Base-by-base conservation (phyloP, 2,888 invertebrate species). In the Steinernema hermaphroditum region DNA sequence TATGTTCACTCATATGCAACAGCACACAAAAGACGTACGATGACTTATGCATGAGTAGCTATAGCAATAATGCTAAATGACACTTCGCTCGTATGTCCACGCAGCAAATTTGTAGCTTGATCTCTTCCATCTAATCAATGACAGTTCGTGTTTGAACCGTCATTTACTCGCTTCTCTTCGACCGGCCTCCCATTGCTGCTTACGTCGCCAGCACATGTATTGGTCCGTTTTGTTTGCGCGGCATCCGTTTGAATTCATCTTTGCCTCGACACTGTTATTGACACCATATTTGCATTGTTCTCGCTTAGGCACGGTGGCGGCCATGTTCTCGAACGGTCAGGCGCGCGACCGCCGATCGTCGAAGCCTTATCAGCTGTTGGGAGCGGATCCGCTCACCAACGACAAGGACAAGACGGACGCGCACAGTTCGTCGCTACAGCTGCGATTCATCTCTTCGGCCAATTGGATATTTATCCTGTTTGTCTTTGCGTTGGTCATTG, bases 391-490 rank as follows among this genome's bases (percentile, higher is more conserved):
- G 27, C 27, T 54, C 6, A 54, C 24, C 54, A 22, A 22, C 24
- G 22, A 27, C 16, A 14, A 22, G 27, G 54, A 54, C 2, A 54
- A 27, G 27, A n/a, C 9, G 49, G 6, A 19, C 49, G 24, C 54
- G 54, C 46, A 46, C n/a, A 46, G n/a, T 46, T 54, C 54, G 8
- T 54, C 54, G 24, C 27, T 27, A 4, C 54, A 54, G 27, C 54
- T 54, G 54, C 22, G 54, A 54, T 54, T 54, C 27, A 8, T 54
- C 6, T 22, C 24, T 14, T 19, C 54, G 22, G 29, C 44, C 0
- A 77, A 79, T 27, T 79, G 79, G 79, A 75, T 68, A 9, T 16
- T 74, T 29, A 75, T 79, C 43, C 73, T 34, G 16, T 1, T 76
- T 16, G 71, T 76, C 43, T 70, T 77, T n/a, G 34, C 76, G 49